These are phyloP conservation scores for Lemur catta DNA, from an alignment of 2,797 vertebrate species.

Conservation along the genomic window DNA sequence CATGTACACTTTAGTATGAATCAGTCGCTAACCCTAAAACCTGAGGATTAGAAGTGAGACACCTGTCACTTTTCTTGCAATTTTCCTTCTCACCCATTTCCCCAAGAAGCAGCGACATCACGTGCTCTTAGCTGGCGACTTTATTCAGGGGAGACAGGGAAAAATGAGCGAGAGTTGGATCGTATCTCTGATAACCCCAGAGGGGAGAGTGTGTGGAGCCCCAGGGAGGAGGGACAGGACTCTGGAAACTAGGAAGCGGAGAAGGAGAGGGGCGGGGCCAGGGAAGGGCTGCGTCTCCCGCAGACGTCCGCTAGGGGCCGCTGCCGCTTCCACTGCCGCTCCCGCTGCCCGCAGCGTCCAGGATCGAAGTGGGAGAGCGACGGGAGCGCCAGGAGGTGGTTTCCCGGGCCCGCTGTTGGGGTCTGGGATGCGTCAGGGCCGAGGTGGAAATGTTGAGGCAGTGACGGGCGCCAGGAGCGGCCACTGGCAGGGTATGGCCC, in stretches of 20 bases:
- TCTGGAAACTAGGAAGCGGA: neutral
- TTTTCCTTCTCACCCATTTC: neutral
- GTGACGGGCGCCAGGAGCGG: constrained; percentile 86
- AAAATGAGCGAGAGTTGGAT: neutral
- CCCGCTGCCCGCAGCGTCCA: constrained; percentile 87
- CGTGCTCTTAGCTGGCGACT: neutral
- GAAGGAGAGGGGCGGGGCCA: neutral
- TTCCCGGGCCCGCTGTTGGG: constrained; percentile 58
- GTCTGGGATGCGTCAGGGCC: neutral
- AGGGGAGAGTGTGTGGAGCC: neutral
- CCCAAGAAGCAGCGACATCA: neutral
- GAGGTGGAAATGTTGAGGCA: constrained; percentile 88
- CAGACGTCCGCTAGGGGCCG: constrained; percentile 82
- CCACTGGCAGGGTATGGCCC: constrained; percentile 84
- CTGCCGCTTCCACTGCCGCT: constrained; percentile 90
- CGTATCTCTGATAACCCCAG: neutral
- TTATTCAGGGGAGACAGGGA: constrained; percentile 40
- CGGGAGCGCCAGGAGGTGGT: constrained; percentile 63
- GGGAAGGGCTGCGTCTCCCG: neutral
- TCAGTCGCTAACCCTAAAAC: neutral
- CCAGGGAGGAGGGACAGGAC: neutral
- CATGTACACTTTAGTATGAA: neutral
- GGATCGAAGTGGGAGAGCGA: constrained; percentile 81
- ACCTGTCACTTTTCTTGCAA: neutral
- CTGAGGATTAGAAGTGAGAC: neutral